Percentiles rank a stretch among this genome's conserved stretches.
These are phyloP conservation scores for Anarrhichthys ocellatus DNA, from an alignment of 2,113 vertebrate genomes.

Conservation along the genomic window DNA sequence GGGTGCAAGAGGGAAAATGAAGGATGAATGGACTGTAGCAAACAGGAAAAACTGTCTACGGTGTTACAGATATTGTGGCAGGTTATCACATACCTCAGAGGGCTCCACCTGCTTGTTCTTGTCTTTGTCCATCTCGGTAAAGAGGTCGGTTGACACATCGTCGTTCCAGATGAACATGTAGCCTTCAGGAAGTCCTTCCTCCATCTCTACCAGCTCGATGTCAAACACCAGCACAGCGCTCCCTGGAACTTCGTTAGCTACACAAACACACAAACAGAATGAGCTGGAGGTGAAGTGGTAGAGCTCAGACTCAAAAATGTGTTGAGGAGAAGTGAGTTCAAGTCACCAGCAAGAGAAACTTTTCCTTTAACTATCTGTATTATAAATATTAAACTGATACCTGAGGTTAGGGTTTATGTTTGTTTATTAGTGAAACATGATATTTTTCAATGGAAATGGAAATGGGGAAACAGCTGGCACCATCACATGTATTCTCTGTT, in stretches of 20 bases:
- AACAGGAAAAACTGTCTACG: background rate
- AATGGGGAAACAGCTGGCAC: background rate
- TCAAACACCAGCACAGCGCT: slow-evolving; percentile 96
- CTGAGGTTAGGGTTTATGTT: background rate
- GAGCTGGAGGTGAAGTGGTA: background rate
- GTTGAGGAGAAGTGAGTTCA: background rate
- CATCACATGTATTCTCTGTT: background rate
- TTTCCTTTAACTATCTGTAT: background rate
- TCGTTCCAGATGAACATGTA: slow-evolving; percentile 99
- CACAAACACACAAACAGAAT: slow-evolving; percentile 19
- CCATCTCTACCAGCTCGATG: slow-evolving; percentile 90
- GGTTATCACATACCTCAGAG: slow-evolving; percentile 87
- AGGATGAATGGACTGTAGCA: accelerated
- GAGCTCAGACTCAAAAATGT: background rate
- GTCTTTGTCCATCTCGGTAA: slow-evolving; percentile 93
- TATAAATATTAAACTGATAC: background rate
- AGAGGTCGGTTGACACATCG: slow-evolving; percentile 92
- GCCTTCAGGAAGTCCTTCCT: slow-evolving; percentile 95
- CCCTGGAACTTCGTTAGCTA: slow-evolving; percentile 94
- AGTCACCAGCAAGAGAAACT: background rate
- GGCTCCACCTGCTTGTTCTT: slow-evolving; percentile 86
- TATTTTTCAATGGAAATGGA: background rate
- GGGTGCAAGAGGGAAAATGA: background rate
- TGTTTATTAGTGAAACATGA: background rate
- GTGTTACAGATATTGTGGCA: background rate